These are phyloP conservation scores for Lomographa bimaculata DNA, from an alignment of 2,888 invertebrate genomes.

Conservation along the genomic window DNA sequence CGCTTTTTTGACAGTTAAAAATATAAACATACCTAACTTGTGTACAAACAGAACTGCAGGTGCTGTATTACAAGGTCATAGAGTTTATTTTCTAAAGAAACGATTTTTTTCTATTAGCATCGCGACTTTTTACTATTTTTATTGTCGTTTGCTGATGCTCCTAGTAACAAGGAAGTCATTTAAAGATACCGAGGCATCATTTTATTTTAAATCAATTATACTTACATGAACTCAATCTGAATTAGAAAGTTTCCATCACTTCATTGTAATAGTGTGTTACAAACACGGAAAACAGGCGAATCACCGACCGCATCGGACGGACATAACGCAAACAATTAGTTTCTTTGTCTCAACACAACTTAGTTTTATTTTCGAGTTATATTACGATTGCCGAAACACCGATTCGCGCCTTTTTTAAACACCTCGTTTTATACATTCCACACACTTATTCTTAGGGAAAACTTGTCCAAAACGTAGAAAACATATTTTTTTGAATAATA, in stretches of 20 bases:
- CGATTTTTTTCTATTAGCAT: too few species aligned
- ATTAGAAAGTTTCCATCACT: slow-evolving; percentile 52
- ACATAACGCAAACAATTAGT: slow-evolving; percentile 31
- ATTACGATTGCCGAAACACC: slow-evolving; percentile 44
- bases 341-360: slow-evolving; percentile 50
- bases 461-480: slow-evolving; percentile 17
- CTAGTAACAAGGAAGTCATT: too few species aligned
- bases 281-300: slow-evolving; percentile 39
- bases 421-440: slow-evolving; percentile 46
- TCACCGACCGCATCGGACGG: slow-evolving; percentile 30
- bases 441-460: slow-evolving; percentile 25
- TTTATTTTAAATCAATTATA: slow-evolving; percentile 33
- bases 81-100: too few species aligned
- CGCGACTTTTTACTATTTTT: too few species aligned
- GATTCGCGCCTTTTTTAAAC: slow-evolving; percentile 77
- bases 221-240: slow-evolving; percentile 70
- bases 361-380: slow-evolving; percentile 45
- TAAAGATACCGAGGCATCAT: too few species aligned
- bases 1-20: too few species aligned
- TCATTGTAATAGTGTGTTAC: slow-evolving; percentile 43
- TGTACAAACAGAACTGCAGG: not conserved
- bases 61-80: slow-evolving; percentile 3
- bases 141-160: too few species aligned
- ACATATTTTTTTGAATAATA: slow-evolving; percentile 15
- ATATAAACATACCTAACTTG: too few species aligned